Evolutionary conservation across 37 sponge, comb jelly and placozoan genomes (phyloP), one percentile per base, ranked within the genome.

Genomic region (Theonella swinhoei): DNA sequence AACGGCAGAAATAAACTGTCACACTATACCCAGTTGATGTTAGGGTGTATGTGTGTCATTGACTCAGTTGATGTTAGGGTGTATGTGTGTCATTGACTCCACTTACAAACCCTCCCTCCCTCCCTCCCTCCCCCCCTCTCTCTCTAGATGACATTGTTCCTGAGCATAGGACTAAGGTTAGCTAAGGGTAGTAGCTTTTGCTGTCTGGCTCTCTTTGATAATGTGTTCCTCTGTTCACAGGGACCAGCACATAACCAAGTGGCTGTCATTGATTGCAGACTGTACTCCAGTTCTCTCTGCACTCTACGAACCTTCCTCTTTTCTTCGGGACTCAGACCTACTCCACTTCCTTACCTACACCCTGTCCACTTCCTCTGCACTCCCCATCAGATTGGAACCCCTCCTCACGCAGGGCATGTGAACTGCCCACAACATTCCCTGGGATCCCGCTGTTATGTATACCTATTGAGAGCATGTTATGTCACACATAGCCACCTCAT

Each of bases 291-390:
- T 76, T 23, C 36, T 80, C n/a, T 24, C 67, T 33, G 9, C 70
- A 19, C 64, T 81, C 68, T 96, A 96, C 82, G 91, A 96, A 26
- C 37, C 71, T 2, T 42, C 26, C 1, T 83, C 94, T 0, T 90
- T 94, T 34, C 71, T 94, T 1, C 77, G 85, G 4, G 88, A 90
- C 26, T 78, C 73, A 41, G 91, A 83, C 41, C 78, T 94, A 71
- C 38, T 84, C 3, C 74, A 83, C 8, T 80, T 66, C 41, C 74
- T 91, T 11, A 7, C 76, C 0, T 78, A 78, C 29, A 84, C 84
- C 24, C 76, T 94, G 17, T 47, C 74, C 3, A 29, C 62, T 28
- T 78, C 79, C 39, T 40, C 25, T 43, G 28, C 74, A 19, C 58
- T 77, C 23, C 39, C 82, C 20, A 60, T 91, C 75, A 42, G 36